Base-by-base conservation (phyloP, 2,888 invertebrate genomes). In the Amiota minor region DNA sequence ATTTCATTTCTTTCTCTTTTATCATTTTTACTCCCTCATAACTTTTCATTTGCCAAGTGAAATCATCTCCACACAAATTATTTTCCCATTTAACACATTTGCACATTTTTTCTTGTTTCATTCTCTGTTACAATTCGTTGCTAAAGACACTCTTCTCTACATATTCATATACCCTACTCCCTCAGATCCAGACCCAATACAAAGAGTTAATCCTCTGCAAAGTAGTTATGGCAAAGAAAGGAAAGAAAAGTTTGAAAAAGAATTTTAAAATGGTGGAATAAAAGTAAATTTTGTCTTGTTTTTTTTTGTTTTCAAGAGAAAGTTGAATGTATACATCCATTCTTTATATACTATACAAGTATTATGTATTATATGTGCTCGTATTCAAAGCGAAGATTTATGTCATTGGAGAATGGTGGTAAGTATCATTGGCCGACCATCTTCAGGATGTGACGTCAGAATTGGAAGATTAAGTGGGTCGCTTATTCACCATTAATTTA, bases 401-500 rank as follows among this genome's bases (percentile, higher is more conserved):
- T 76, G 81, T 75, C 76, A 80, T 75, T 72, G 75, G 74, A 71
- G 75, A 79, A 76, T 77, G 74, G 71, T 74, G 74, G 76, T 74
- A 78, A 81, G 77, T 81, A 79, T 75, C 76, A 75, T 16, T n/a
- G 56, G 73, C 50, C 45, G 12, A 49, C 75, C 65, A 69, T 69
- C 62, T 9, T n/a, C 16, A 20, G 20, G 56, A 35, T 23, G 11
- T 45, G 20, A 47, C 47, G 53, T 20, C 14, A 56, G 72, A 73
- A 74, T 78, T 76, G 45, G 59, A 61, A 81, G 85, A 83, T 84
- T 86, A 83, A 79, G 79, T 78, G 77, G 78, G 74, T 75, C 77
- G 77, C 77, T 76, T 73, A 74, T 73, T 78, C 81, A 76, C 71
- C 77, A 76, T 75, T 79, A 84, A 83, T 83, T 83, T 83, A 84